A percentile compares a stretch with the other conserved stretches of the same genome.
Evolutionary conservation across 1,140 invertebrate species (phyloP).

Genomic region (Drosophila parvula): DNA sequence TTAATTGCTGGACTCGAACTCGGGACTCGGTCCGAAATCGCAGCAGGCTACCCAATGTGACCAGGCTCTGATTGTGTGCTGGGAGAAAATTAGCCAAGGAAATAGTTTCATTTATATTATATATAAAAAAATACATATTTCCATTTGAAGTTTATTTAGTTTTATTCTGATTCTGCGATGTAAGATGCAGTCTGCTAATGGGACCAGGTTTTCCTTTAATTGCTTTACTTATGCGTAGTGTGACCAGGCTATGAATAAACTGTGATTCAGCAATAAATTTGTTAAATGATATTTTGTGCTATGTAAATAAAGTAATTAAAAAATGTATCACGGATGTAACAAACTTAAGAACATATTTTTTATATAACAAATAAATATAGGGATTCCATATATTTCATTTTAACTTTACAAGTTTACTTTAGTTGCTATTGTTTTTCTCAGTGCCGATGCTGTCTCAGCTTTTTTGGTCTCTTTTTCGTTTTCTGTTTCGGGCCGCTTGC

Average conservation of each 20-base stretch:
- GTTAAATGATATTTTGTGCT: too few relatives aligned
- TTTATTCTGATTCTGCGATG: not conserved
- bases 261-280: too few relatives aligned
- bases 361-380: too few relatives aligned
- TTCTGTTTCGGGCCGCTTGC: slow-evolving; percentile 26
- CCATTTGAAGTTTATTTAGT: not conserved
- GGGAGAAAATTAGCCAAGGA: not conserved
- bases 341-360: too few relatives aligned
- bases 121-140: too few relatives aligned
- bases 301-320: too few relatives aligned
- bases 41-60: slow-evolving; percentile 75
- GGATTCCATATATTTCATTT: too few relatives aligned
- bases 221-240: too few relatives aligned
- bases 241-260: too few relatives aligned
- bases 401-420: too few relatives aligned
- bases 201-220: too few relatives aligned
- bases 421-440: not conserved
- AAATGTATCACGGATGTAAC: too few relatives aligned
- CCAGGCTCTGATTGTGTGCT: slow-evolving; percentile 64
- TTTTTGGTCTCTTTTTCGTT: slow-evolving; percentile 33
- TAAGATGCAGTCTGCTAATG: not conserved
- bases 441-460: not conserved
- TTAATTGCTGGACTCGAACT: slow-evolving; percentile 76
- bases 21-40: slow-evolving; percentile 65
- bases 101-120: not conserved